phyloP scores from a whole-genome alignment of 2,113 vertebrate species.

The Callaeas wilsoni region DNA sequence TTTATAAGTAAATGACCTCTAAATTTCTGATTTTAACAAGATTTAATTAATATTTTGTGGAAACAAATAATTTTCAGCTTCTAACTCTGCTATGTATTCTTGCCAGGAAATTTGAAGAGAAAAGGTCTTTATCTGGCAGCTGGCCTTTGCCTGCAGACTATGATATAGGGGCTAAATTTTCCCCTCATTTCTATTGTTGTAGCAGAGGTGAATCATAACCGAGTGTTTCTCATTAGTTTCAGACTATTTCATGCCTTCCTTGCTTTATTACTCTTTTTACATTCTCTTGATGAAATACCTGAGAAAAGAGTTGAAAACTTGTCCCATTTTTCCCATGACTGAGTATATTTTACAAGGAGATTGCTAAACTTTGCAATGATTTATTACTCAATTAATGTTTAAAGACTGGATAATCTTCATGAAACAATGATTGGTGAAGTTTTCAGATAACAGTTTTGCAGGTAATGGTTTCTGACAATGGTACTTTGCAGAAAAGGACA shows the following conservation, averaged over 20 bases:
- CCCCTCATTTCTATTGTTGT: not conserved
- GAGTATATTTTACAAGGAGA: slow-evolving; percentile 30
- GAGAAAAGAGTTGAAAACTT: not conserved
- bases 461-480: not conserved
- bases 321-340: not conserved
- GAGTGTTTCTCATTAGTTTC: not conserved
- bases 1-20: not conserved
- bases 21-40: not conserved
- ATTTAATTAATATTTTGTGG: not conserved
- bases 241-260: slow-evolving; percentile 18
- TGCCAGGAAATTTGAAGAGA: not conserved
- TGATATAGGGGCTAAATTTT: not conserved
- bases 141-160: not conserved
- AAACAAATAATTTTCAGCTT: not conserved
- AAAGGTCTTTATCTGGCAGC: not conserved
- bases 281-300: slow-evolving; percentile 22
- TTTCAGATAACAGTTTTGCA: not conserved
- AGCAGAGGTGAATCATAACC: not conserved
- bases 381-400: slow-evolving; percentile 45
- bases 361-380: slow-evolving; percentile 21
- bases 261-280: slow-evolving; percentile 19
- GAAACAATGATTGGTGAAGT: not conserved
- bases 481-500: not conserved
- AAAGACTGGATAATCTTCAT: slow-evolving; percentile 20
- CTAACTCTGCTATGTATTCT: not conserved